These are phyloP conservation scores for Oithona nana DNA, from an alignment of 2,888 invertebrate genomes.

Conservation along the genomic window DNA sequence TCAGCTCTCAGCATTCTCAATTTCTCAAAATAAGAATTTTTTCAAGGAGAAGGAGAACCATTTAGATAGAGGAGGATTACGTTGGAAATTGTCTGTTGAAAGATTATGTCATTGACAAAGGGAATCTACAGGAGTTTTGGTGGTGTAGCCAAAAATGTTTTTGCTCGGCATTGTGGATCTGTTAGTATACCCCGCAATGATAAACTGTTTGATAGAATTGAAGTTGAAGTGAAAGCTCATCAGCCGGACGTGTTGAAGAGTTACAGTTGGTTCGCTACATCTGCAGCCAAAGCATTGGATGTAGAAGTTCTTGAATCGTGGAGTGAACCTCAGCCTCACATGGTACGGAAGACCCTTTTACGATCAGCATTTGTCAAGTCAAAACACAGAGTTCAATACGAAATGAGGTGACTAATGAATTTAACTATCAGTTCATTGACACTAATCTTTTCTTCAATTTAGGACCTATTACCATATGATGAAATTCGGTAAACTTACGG, in stretches of 20 bases:
- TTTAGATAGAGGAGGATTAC: no score
- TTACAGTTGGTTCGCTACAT: conserved; percentile 62
- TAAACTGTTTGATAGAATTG: conserved; percentile 51
- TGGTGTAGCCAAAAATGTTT: no score
- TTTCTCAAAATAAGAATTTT: no score
- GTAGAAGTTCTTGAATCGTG: conserved; percentile 44
- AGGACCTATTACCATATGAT: conserved; percentile 44
- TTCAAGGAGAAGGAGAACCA: no score
- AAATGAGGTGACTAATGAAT: conserved; percentile 43
- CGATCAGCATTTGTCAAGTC: conserved; percentile 76
- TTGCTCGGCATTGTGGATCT: no score
- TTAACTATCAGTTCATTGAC: not conserved
- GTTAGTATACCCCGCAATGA: conserved; percentile 24
- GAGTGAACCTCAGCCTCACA: conserved; percentile 40
- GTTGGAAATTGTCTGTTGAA: no score
- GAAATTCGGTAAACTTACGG: conserved; percentile 64
- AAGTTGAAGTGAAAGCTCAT: conserved; percentile 66
- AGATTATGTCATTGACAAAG: no score
- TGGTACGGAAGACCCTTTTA: conserved; percentile 57
- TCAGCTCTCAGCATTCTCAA: no score
- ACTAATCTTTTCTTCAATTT: not conserved
- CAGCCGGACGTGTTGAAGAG: conserved; percentile 72
- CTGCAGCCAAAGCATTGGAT: conserved; percentile 59
- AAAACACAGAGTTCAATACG: conserved; percentile 88
- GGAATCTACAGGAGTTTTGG: no score